Conservation (phyloP, 2,888 invertebrate species). For the Strigamia maritima region DNA sequence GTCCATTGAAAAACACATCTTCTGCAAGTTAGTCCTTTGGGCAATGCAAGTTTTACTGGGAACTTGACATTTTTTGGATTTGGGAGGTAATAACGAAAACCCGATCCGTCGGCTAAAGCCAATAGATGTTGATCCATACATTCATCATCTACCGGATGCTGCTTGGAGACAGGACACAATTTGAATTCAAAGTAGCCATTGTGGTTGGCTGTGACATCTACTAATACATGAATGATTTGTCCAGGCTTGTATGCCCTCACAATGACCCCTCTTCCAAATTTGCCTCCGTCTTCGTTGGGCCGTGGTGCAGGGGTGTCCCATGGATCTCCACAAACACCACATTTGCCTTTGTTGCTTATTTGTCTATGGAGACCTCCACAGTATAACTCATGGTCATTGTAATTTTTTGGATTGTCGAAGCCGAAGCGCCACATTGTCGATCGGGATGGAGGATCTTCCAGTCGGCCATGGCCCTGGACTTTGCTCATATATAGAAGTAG, state of each 20-base stretch:
- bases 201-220: slow-evolving; percentile 85
- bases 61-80: slow-evolving; percentile 39
- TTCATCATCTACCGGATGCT: slow-evolving; percentile 71
- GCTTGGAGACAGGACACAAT: slow-evolving; percentile 76
- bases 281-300: slow-evolving; percentile 85
- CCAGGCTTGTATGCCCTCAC: slow-evolving; percentile 76
- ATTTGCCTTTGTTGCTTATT: slow-evolving; percentile 79
- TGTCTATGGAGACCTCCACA: slow-evolving; percentile 59
- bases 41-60: slow-evolving; percentile 59
- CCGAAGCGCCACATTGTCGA: slow-evolving; percentile 61
- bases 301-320: slow-evolving; percentile 71
- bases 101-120: slow-evolving; percentile 62
- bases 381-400: slow-evolving; percentile 48
- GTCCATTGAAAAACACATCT: slow-evolving; percentile 87
- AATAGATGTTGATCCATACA: slow-evolving; percentile 73
- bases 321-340: slow-evolving; percentile 82
- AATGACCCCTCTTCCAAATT: slow-evolving; percentile 80
- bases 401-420: slow-evolving; percentile 56
- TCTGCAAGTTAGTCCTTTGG: slow-evolving; percentile 69
- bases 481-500: background rate
- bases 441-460: slow-evolving; percentile 48
- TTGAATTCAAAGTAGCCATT: slow-evolving; percentile 83
- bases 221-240: slow-evolving; percentile 65
- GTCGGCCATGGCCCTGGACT: slow-evolving; percentile 46
- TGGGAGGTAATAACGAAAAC: slow-evolving; percentile 50